phyloP scores from a whole-genome alignment of 2,888 invertebrate genomes.

The Anodontia alba region DNA sequence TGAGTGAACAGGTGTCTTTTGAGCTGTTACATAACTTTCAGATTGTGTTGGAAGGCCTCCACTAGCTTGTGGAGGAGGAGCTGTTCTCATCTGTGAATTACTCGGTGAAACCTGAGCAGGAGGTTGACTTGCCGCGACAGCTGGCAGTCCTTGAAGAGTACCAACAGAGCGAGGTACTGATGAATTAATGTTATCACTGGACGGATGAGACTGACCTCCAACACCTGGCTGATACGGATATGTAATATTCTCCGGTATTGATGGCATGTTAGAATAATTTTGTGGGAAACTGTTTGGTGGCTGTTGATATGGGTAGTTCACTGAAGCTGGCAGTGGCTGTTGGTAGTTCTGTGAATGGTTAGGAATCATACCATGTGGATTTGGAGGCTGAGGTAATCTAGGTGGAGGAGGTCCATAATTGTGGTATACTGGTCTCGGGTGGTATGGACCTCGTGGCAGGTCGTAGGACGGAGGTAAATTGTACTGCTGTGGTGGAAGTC shows the following conservation, averaged over 20 bases:
- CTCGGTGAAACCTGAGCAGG: not conserved
- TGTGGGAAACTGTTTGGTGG: conserved; percentile 2
- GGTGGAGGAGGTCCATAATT: conserved; percentile 46
- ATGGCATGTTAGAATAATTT: conserved; percentile 4
- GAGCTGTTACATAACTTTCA: conserved; percentile 29
- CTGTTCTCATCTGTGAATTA: not conserved
- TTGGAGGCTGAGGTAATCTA: conserved; percentile 33
- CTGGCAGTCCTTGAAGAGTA: too few relatives aligned
- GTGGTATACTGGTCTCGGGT: conserved; percentile 35
- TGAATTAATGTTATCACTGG: not conserved
- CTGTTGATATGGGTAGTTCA: conserved; percentile 18
- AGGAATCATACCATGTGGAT: not conserved
- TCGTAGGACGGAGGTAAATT: conserved; percentile 34
- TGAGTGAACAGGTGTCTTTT: conserved; percentile 44
- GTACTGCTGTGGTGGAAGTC: conserved; percentile 32
- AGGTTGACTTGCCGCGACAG: not conserved
- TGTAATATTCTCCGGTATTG: not conserved
- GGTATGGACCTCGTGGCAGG: conserved; percentile 12
- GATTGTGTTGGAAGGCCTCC: conserved; percentile 33
- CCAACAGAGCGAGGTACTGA: not conserved
- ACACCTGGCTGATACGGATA: conserved; percentile 1
- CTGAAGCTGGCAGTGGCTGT: conserved; percentile 15
- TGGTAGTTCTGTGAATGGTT: conserved; percentile 7
- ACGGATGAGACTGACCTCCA: not conserved
- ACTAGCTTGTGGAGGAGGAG: conserved; percentile 44